Base-by-base conservation (phyloP, 2,797 vertebrate genomes). In the Megaceryle alcyon region DNA sequence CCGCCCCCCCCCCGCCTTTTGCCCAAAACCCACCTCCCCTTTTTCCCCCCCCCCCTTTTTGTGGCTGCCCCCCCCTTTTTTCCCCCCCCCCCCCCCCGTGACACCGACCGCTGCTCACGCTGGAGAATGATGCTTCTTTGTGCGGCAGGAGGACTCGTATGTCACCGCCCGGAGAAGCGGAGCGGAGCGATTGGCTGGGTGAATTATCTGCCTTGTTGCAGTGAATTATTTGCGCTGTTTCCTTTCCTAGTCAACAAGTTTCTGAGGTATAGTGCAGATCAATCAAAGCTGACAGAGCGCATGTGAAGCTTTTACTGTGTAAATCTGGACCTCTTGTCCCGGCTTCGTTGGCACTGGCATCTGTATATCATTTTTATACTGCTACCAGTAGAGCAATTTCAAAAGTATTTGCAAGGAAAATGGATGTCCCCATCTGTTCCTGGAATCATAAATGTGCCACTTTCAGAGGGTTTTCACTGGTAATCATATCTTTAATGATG, bases 361-460 rank as follows among this genome's bases (percentile, higher is more conserved):
- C 98, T 98, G 98, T 98, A 99, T 98, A 99, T 99, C 99, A 99
- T 99, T 98, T 99, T 99, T 99, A 99, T 99, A 99, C 98, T 98
- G 99, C 99, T 98, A 98, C 99, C 99, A 98, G 98, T 99, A 99
- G 99, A 99, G 98, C 99, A 99, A 99, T 99, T 99, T 98, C 98
- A 96, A 98, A 98, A 98, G 98, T 98, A 99, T 98, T 98, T 98
- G 99, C 98, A 98, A 98, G 98, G 98, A 98, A 99, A 99, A 99
- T 98, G 98, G 98, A 98, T 97, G 98, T 98, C 98, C 98, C 99
- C 99, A 99, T 99, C 99, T 99, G 99, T 99, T 99, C 99, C 98
- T 97, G 97, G 97, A 96, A 98, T 98, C 99, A 99, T 99, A 99
- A 99, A 99, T 99, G 99, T 99, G 99, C 99, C 99, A 99, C 98